phyloP scores from a whole-genome alignment of 2,113 vertebrate genomes.

The Nothocercus julius region DNA sequence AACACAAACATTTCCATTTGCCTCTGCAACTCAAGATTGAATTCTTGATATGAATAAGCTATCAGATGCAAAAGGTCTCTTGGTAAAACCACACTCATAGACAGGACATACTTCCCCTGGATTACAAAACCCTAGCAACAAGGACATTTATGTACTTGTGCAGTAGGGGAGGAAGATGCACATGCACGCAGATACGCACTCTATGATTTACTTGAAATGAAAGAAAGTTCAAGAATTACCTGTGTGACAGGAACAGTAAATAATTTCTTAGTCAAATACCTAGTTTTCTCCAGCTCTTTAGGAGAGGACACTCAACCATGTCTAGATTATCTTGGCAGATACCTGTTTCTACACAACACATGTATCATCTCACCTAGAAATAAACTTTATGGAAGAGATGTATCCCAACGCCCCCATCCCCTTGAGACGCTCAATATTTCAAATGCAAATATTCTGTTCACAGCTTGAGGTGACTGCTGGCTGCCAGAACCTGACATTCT shows the following conservation, averaged over 20 bases:
- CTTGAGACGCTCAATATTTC: neutral
- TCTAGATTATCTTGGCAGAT: neutral
- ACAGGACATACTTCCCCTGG: neutral
- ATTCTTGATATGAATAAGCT: neutral
- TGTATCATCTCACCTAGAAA: neutral
- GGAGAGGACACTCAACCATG: neutral
- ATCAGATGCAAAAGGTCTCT: neutral
- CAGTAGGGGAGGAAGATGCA: neutral
- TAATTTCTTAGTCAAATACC: neutral
- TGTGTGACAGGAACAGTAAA: neutral
- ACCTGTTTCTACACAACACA: fast-evolving
- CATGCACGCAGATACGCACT: neutral
- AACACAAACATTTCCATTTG: neutral
- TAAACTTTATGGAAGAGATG: neutral
- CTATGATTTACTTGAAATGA: neutral
- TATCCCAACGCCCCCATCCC: neutral
- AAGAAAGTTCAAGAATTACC: neutral
- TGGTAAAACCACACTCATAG: neutral
- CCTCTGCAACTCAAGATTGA: neutral
- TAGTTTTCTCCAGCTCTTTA: neutral
- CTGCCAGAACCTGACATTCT: neutral
- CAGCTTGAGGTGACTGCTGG: neutral
- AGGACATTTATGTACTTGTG: neutral
- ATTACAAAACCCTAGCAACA: neutral
- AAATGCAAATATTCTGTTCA: neutral